Base-by-base conservation (phyloP, 2,113 vertebrate species). In the Pipra filicauda region DNA sequence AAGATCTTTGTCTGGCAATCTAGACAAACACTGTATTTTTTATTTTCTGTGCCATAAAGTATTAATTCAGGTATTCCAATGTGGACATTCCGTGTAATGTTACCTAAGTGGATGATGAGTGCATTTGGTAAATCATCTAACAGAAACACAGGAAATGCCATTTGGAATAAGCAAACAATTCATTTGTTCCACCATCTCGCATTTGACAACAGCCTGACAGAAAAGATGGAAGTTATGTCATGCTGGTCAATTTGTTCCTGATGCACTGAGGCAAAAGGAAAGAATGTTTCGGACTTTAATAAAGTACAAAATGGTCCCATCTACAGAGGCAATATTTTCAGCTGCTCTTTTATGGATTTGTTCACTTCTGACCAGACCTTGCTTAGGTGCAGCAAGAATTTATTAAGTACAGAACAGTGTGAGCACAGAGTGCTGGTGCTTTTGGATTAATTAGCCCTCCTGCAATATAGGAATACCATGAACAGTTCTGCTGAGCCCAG, bases 1-100 rank as follows among this genome's bases (percentile, higher is more conserved):
- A 88, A 83, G 90, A 70, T 94, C 91, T 95, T 95, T 92, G 85
- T 93, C 91, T 92, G 77, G 17, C 23, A 73, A 22, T 48, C 23
- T 43, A 75, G 30, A 93, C 9, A 43, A 88, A 86, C 16, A 44
- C 9, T 28, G 4, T 21, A 64, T 31, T 88, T 80, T 57, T 23
- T 22, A 54, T 39, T 89, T 88, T 82, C 28, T 72, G 20, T 57
- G n/a, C 26, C 44, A 76, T 43, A 80, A 79, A 83, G 84, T n/a
- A 90, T 58, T 30, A 80, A 67, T 51, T 79, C 39, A 65, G 13
- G 35, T 79, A 93, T 39, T 80, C 39, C 27, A 74, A 28, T 59
- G 14, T 55, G 64, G 52, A 54, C 30, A 55, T 41, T 62, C 37
- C 23, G 7, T 46, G n/a, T 43, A 59, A 76, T 35, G 66, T 86